Evolutionary conservation across 2,113 vertebrate genomes (phyloP).

Genomic region (Ciconia boyciana): DNA sequence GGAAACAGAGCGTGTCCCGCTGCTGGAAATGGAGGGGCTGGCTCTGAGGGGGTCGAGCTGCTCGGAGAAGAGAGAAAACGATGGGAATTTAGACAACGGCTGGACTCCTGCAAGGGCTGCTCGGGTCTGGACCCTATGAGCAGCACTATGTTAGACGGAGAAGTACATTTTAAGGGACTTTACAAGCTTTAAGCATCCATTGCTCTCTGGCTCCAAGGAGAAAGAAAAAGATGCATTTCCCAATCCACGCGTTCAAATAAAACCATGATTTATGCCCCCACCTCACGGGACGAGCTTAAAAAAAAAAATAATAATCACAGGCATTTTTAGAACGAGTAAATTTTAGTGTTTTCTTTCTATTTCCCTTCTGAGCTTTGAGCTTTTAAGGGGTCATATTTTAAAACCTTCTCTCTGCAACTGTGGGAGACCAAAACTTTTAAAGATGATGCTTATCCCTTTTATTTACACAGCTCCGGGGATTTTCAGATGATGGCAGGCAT

Average conservation of each 20-base stretch:
- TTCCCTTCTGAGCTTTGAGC: not conserved
- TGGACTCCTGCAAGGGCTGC: not conserved
- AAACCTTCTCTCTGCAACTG: not conserved
- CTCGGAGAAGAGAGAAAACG: not conserved
- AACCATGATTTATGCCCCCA: not conserved
- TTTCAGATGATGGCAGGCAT: fast-evolving
- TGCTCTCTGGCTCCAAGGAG: not conserved
- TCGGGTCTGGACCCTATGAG: not conserved
- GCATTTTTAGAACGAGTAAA: not conserved
- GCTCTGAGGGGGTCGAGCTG: not conserved
- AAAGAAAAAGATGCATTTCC: not conserved
- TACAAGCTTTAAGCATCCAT: not conserved
- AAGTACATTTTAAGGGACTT: not conserved
- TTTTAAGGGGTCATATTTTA: constrained; percentile 8
- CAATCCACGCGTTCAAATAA: not conserved
- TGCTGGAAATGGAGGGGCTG: not conserved
- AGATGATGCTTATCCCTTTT: not conserved
- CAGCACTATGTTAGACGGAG: not conserved
- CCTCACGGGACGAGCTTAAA: not conserved
- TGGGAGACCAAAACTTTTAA: not conserved
- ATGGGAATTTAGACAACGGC: not conserved
- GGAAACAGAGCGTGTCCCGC: not conserved
- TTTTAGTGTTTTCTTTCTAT: constrained; percentile 10
- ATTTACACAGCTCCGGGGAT: not conserved
- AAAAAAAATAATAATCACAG: not conserved